phyloP scores from a whole-genome alignment of 1,140 invertebrate genomes.

The Pseudomyrmex sp. region DNA sequence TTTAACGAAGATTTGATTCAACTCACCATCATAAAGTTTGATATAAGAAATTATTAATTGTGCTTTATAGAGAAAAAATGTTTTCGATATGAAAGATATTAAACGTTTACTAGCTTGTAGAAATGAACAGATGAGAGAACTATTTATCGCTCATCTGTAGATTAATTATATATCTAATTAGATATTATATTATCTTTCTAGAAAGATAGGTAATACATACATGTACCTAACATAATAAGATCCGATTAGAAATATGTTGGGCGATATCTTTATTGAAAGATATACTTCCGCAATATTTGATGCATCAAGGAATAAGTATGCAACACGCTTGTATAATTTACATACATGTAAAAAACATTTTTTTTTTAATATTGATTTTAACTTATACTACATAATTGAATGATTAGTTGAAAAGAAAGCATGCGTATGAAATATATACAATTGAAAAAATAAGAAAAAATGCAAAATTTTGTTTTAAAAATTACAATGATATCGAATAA shows the following conservation, averaged over 20 bases:
- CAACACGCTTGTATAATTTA: background rate
- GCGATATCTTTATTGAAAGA: slow-evolving; percentile 66
- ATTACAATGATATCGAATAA: slow-evolving; percentile 11
- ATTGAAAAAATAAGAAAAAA: background rate
- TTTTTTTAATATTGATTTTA: background rate
- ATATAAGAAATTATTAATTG: background rate
- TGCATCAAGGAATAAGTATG: slow-evolving; percentile 11
- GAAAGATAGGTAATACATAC: slow-evolving; percentile 19
- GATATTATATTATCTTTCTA: slow-evolving; percentile 33
- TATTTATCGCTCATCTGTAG: slow-evolving; percentile 58
- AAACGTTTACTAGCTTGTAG: background rate
- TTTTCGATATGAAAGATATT: background rate
- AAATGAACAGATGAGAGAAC: slow-evolving; percentile 24
- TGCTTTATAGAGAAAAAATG: background rate
- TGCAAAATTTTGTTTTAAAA: background rate
- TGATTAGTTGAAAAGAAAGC: too few species aligned
- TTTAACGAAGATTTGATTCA: too few species aligned
- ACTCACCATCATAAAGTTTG: background rate
- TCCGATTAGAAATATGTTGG: slow-evolving; percentile 54
- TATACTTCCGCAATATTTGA: slow-evolving; percentile 31
- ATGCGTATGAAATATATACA: background rate
- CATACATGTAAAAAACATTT: background rate
- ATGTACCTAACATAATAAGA: slow-evolving; percentile 58
- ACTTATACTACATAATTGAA: too few species aligned
- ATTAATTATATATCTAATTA: slow-evolving; percentile 32